Base-by-base conservation (phyloP, 2,797 vertebrate species). In the Fistularia commersonii region DNA sequence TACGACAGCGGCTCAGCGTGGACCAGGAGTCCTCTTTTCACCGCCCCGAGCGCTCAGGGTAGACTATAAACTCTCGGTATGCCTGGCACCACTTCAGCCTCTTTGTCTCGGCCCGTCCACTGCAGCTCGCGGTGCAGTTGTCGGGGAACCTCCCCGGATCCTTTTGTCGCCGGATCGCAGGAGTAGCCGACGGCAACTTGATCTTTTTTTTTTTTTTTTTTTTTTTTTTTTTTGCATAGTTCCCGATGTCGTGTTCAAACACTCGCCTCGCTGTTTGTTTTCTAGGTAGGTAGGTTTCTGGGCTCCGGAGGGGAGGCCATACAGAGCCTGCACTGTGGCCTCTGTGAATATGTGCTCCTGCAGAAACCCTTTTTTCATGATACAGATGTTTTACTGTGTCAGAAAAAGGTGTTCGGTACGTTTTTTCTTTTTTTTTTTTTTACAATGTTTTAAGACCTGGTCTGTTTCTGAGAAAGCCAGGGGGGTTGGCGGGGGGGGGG, bases 11-110 rank as follows among this genome's bases (percentile, higher is more conserved):
- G 58, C 60, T 70, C 70, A 52, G 49, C 43, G 7, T 1, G 45
- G 72, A 78, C 78, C 54, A 10, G 47, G 59, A 76, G 69, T 64
- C 74, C 60, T 70, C 76, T 63, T 79, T 79, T 82, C 72, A 72
- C 64, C 52, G 45, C 65, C 51, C 61, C 47, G 6, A 56, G 53
- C 76, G 65, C 82, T 81, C 67, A 69, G 52, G 57, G 54, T 71
- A 81, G 79, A 83, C 83, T 49, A 75, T 83, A 83, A 84, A 87
- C 83, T 78, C 74, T 78, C 79, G 74, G 74, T 83, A 80, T 83
- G 79, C 82, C 77, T 76, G 68, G 54, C 61, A 56, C 72, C 55
- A 72, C 84, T 82, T 79, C 72, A 82, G 44, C 49, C 48, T 52
- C 56, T 75, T 87, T 84, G 86, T 85, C 72, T 67, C 54, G 43